Evolutionary conservation across 2,113 vertebrate species (phyloP).

Genomic region (Rhinolophus ferrumequinum): DNA sequence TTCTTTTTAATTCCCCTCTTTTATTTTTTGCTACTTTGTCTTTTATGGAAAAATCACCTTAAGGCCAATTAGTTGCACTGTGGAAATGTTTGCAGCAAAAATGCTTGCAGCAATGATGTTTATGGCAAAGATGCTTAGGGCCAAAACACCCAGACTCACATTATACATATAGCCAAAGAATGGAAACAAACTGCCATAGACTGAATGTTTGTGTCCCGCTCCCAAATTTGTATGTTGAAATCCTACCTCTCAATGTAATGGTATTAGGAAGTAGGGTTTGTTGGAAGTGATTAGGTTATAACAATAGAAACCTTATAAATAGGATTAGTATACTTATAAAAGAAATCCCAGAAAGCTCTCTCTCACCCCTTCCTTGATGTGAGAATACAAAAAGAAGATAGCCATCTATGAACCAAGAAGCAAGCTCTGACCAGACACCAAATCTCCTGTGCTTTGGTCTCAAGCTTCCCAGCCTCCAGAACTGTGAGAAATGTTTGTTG

Average conservation of each 20-base stretch:
- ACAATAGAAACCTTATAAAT: neutral
- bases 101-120: neutral
- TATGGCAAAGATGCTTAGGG: neutral
- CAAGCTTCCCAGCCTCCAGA: neutral
- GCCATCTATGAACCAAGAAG: neutral
- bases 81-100: neutral
- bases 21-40: neutral
- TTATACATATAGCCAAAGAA: neutral
- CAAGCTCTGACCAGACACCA: neutral
- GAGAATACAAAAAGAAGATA: neutral
- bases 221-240: neutral
- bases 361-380: neutral
- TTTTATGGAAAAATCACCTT: neutral
- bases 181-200: neutral
- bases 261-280: neutral
- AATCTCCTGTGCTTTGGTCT: neutral
- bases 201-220: neutral
- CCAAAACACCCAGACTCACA: neutral
- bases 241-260: neutral
- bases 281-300: neutral
- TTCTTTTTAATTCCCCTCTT: neutral
- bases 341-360: neutral
- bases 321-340: neutral
- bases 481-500: neutral
- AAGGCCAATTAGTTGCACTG: neutral